A percentile compares a stretch with the other conserved stretches of the same genome.
Conservation (phyloP, 2,888 invertebrate species). For the Dolomedes plantarius region DNA sequence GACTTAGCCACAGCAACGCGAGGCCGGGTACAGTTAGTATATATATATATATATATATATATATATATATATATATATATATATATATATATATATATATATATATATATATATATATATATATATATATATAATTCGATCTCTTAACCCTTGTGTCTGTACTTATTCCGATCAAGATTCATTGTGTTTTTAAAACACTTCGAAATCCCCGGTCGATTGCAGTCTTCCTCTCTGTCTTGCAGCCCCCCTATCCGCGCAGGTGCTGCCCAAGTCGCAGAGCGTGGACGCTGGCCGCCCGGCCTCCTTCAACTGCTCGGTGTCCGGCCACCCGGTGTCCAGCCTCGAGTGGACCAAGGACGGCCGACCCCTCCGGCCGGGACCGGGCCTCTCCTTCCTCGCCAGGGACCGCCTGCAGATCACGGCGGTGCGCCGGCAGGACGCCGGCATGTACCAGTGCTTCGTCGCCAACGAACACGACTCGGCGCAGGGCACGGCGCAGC, state of each 20-base stretch:
- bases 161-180: too few relatives aligned
- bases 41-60: too few relatives aligned
- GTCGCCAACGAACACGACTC: conserved; percentile 88
- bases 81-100: too few relatives aligned
- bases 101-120: too few relatives aligned
- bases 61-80: too few relatives aligned
- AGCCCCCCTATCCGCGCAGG: conserved; percentile 88
- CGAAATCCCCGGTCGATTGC: too few relatives aligned
- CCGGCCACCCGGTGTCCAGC: conserved; percentile 88
- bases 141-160: too few relatives aligned
- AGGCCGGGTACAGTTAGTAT: too few relatives aligned
- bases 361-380: conserved; percentile 79
- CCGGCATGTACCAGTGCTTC: conserved; percentile 94
- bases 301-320: conserved; percentile 89
- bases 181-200: too few relatives aligned
- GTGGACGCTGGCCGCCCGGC: conserved; percentile 90
- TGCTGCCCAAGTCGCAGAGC: conserved; percentile 80
- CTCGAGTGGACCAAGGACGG: conserved; percentile 90
- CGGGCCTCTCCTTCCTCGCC: conserved; percentile 52
- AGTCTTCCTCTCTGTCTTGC: too few relatives aligned
- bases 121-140: too few relatives aligned
- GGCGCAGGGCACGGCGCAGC: conserved; percentile 88
- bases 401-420: conserved; percentile 78
- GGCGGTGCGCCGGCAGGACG: conserved; percentile 85
- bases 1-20: too few relatives aligned